A percentile compares a stretch with the other conserved stretches of the same genome.
Conservation (phyloP, 2,113 vertebrate genomes). For the Serilophus lunatus region DNA sequence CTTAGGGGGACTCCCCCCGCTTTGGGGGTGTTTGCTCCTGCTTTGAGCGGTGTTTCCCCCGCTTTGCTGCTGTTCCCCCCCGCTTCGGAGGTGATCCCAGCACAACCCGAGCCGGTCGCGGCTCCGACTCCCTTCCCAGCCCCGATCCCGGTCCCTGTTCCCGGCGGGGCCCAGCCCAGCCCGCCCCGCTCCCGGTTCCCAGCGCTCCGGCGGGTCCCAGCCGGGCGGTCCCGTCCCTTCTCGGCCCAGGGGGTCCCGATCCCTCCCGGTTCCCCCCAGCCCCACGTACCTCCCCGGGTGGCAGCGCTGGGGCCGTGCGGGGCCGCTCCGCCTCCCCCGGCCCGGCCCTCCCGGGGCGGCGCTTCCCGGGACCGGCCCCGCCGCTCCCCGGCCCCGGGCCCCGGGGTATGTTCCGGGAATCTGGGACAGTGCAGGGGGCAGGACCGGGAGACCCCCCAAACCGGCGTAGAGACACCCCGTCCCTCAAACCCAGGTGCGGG, state of each 20-base stretch:
- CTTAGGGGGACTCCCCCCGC: no score
- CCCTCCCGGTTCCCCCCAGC: background rate
- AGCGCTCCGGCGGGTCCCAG: background rate
- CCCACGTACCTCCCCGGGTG: background rate
- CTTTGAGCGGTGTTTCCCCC: background rate
- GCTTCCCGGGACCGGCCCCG: background rate
- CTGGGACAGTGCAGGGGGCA: accelerated
- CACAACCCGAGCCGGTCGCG: background rate
- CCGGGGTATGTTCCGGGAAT: background rate
- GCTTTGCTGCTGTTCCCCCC: background rate
- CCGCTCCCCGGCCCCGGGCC: background rate
- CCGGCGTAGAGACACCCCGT: no score
- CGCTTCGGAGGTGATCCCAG: background rate
- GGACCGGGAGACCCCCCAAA: no score
- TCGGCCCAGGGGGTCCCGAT: background rate
- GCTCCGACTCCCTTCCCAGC: background rate
- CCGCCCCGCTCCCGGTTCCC: background rate
- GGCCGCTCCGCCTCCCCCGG: background rate
- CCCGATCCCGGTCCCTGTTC: background rate
- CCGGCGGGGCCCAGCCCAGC: background rate
- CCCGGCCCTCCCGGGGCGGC: slow-evolving; percentile 1
- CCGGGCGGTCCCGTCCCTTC: background rate
- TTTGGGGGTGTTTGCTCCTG: background rate
- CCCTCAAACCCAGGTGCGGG: accelerated
- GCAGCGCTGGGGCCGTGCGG: background rate